Evolutionary conservation across 64 coral and sea anemone genomes (phyloP).

Genomic region (Montipora capricornis): DNA sequence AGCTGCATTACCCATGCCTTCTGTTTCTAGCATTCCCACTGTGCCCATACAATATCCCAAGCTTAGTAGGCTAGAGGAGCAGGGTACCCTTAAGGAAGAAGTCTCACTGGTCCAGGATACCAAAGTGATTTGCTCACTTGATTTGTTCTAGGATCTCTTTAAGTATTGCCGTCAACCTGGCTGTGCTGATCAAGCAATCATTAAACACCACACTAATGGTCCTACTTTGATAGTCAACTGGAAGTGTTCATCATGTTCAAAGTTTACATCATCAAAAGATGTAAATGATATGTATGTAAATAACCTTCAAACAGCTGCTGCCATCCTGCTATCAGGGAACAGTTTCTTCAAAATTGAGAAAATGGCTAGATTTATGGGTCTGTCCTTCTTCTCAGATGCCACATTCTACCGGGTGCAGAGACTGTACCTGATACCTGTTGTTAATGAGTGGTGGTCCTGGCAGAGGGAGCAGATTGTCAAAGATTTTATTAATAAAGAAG

Average conservation of each 20-base stretch:
- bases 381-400: not conserved
- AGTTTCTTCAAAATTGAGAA: not conserved
- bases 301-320: not conserved
- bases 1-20: not conserved
- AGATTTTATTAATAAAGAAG: not conserved
- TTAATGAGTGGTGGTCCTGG: slow-evolving; percentile 29
- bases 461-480: not conserved
- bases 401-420: slow-evolving; percentile 8
- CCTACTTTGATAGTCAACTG: not conserved
- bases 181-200: not conserved
- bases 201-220: slow-evolving; percentile 17
- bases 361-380: too few relatives aligned
- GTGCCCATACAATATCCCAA: not conserved
- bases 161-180: slow-evolving; percentile 1
- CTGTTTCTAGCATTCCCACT: not conserved
- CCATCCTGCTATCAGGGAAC: not conserved
- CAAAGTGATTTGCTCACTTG: not conserved
- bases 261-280: slow-evolving; percentile 21
- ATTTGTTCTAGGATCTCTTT: not conserved
- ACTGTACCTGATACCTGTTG: not conserved
- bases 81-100: not conserved
- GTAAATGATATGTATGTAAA: slow-evolving; percentile 16
- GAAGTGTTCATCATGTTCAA: not conserved
- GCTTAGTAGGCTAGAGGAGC: not conserved
- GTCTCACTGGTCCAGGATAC: not conserved